These are phyloP conservation scores for Lasius fuliginosus DNA, from an alignment of 2,888 invertebrate genomes.

Conservation along the genomic window DNA sequence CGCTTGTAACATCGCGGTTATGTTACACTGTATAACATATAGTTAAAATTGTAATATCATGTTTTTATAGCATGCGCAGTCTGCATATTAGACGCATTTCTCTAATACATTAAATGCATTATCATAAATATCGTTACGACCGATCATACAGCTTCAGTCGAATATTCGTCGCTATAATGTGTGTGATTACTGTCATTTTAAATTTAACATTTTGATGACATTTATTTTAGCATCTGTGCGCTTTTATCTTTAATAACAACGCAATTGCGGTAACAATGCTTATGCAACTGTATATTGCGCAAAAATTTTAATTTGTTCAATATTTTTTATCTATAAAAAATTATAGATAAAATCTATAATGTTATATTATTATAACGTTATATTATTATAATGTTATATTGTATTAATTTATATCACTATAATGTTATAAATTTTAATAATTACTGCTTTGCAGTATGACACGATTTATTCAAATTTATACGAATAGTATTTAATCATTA, in stretches of 20 bases:
- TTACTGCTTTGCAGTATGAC: slow-evolving; percentile 1
- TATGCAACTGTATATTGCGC: slow-evolving; percentile 3
- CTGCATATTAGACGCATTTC: slow-evolving; percentile 7
- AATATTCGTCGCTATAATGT: slow-evolving; percentile 28
- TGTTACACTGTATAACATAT: background rate
- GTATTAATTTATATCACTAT: background rate
- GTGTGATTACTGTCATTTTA: slow-evolving; percentile 29
- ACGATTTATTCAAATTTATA: slow-evolving; percentile 17
- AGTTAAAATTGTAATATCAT: slow-evolving; percentile 43
- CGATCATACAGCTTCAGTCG: slow-evolving; percentile 27
- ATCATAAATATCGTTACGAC: slow-evolving; percentile 42
- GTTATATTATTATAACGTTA: too few relatives aligned
- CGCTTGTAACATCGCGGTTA: slow-evolving; percentile 23
- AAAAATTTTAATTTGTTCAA: slow-evolving; percentile 5
- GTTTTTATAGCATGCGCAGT: slow-evolving; percentile 14
- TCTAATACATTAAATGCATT: slow-evolving; percentile 47
- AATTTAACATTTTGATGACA: slow-evolving; percentile 43
- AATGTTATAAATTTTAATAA: slow-evolving; percentile 25
- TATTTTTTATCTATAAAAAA: background rate
- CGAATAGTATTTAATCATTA: slow-evolving; percentile 19
- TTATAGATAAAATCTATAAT: too few relatives aligned
- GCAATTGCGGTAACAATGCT: background rate
- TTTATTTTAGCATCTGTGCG: slow-evolving; percentile 40
- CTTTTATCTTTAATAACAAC: slow-evolving; percentile 14
- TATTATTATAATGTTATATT: too few relatives aligned